These are phyloP conservation scores for Prosapia bicincta DNA, from an alignment of 2,888 invertebrate genomes.

Conservation along the genomic window DNA sequence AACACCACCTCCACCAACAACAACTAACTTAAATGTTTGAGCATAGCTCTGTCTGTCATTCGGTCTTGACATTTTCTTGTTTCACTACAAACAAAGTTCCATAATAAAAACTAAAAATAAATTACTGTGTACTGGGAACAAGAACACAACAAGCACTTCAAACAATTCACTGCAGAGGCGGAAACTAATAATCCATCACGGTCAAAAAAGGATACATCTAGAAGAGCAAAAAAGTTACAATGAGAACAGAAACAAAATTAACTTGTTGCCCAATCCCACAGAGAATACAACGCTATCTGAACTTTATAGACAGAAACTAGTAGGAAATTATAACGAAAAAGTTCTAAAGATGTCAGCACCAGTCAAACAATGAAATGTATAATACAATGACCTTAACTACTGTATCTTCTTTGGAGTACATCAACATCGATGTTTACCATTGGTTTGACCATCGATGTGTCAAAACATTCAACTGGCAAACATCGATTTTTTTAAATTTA, in stretches of 20 bases:
- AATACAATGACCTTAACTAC: too few species aligned
- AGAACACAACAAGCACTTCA: background rate
- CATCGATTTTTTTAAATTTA: too few species aligned
- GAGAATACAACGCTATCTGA: too few species aligned
- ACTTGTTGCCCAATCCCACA: background rate
- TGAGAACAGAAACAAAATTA: background rate
- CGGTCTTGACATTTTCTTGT: constrained; percentile 51
- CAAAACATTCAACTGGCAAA: too few species aligned
- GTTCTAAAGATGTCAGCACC: too few species aligned
- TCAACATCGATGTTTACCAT: too few species aligned
- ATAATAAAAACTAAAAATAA: constrained; percentile 8
- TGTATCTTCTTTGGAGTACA: too few species aligned
- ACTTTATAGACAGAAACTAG: too few species aligned
- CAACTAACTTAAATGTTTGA: constrained; percentile 89
- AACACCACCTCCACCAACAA: constrained; percentile 97
- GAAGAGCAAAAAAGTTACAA: background rate
- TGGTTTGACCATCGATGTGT: too few species aligned
- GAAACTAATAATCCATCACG: background rate
- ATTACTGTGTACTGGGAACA: too few species aligned
- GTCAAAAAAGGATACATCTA: background rate
- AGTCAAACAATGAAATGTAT: too few species aligned
- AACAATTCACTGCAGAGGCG: background rate
- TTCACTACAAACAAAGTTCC: background rate
- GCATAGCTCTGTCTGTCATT: constrained; percentile 61
- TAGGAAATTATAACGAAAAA: too few species aligned